These are phyloP conservation scores for Myotis daubentonii DNA, from an alignment of 2,797 vertebrate genomes.

Conservation along the genomic window DNA sequence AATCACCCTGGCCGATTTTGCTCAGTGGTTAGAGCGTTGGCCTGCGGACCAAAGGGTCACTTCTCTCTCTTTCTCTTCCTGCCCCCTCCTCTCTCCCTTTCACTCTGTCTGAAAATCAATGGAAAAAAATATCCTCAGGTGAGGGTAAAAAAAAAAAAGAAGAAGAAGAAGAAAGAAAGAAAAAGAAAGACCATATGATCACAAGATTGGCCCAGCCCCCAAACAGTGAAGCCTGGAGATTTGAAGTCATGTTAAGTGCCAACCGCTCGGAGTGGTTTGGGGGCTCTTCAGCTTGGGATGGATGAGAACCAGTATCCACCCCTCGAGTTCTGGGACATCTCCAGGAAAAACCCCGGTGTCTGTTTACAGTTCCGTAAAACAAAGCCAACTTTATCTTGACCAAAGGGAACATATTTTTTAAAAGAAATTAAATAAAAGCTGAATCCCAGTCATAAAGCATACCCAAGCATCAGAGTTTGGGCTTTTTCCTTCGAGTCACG, in stretches of 20 bases:
- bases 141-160: too few species aligned
- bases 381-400: constrained; percentile 60
- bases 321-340: background rate
- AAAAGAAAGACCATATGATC: background rate
- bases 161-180: too few species aligned
- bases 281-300: background rate
- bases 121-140: too few species aligned
- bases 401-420: constrained; percentile 3
- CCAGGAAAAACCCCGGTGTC: constrained; percentile 7
- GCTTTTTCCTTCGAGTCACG: constrained; percentile 51
- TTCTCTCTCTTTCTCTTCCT: too few species aligned
- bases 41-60: too few species aligned
- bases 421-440: constrained; percentile 56
- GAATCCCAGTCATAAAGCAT: constrained; percentile 36
- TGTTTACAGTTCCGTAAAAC: constrained; percentile 61
- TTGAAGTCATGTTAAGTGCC: background rate
- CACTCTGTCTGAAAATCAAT: too few species aligned
- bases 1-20: background rate
- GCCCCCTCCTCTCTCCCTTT: too few species aligned
- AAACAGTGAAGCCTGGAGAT: background rate
- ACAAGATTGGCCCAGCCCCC: background rate
- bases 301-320: background rate
- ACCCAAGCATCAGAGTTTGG: background rate
- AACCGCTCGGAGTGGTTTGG: background rate
- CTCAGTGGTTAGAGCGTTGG: too few species aligned